Evolutionary conservation across 1,140 invertebrate genomes (phyloP).

Genomic region (Drosophila neocordata): DNA sequence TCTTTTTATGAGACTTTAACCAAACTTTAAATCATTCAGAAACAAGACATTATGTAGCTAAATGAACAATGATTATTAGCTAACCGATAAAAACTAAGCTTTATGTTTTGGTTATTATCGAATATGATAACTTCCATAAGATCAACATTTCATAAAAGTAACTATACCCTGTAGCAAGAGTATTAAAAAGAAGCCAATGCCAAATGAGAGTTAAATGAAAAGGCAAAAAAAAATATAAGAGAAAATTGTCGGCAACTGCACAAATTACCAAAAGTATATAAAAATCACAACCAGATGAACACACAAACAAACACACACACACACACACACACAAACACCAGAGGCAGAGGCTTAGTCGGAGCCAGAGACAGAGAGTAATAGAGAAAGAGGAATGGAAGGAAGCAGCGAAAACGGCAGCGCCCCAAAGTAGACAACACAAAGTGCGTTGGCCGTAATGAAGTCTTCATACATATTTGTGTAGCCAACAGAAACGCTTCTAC

Average conservation of each 20-base stretch:
- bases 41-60: too few relatives aligned
- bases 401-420: background rate
- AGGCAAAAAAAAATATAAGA: constrained; percentile 2
- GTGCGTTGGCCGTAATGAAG: constrained; percentile 53
- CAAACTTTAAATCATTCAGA: too few relatives aligned
- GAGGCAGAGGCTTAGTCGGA: too few relatives aligned
- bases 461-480: constrained; percentile 53
- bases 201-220: constrained; percentile 47
- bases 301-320: background rate
- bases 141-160: too few relatives aligned
- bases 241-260: constrained; percentile 36
- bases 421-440: constrained; percentile 45
- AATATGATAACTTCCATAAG: too few relatives aligned
- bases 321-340: too few relatives aligned
- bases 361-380: background rate
- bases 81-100: too few relatives aligned
- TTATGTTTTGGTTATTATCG: too few relatives aligned
- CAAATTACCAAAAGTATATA: constrained; percentile 52
- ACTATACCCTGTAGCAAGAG: background rate
- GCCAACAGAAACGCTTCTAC: constrained; percentile 33
- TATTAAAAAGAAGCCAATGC: background rate
- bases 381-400: background rate
- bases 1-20: background rate
- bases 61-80: too few relatives aligned
- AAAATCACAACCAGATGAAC: constrained; percentile 42